Conservation (phyloP, 2,888 invertebrate species). For the Athrips mouffetella region DNA sequence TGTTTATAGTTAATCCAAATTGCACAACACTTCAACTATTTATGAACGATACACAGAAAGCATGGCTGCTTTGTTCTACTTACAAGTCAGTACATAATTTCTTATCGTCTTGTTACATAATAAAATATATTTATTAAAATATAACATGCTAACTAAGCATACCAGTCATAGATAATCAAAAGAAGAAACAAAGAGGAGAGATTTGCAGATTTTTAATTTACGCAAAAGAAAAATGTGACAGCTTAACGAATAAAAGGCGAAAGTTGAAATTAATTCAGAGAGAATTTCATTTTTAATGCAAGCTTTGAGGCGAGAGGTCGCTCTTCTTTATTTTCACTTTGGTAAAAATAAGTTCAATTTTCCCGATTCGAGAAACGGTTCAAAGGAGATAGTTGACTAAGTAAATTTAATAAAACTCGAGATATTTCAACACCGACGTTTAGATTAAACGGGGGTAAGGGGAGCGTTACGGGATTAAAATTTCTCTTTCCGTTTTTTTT, state of each 20-base stretch:
- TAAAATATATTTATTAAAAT: too few relatives aligned
- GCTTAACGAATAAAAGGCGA: conserved; percentile 15
- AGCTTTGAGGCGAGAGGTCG: conserved; percentile 16
- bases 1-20: conserved; percentile 29
- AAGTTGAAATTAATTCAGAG: conserved; percentile 23
- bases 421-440: conserved; percentile 7
- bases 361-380: conserved; percentile 3
- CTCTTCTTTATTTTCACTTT: conserved; percentile 1
- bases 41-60: conserved; percentile 2
- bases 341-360: conserved; percentile 9
- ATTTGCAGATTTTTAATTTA: conserved; percentile 7
- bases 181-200: background rate
- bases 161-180: background rate
- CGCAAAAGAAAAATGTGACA: conserved; percentile 10
- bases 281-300: conserved; percentile 21
- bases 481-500: conserved; percentile 4
- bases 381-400: conserved; percentile 12
- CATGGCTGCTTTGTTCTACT: background rate
- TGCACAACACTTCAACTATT: conserved; percentile 23
- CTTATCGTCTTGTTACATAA: too few relatives aligned
- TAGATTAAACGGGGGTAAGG: background rate
- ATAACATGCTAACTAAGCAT: too few relatives aligned
- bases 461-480: conserved; percentile 4
- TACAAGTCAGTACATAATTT: too few relatives aligned
- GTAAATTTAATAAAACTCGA: conserved; percentile 12